These are phyloP conservation scores for Neria commutata DNA, from an alignment of 2,888 invertebrate species.

Conservation along the genomic window DNA sequence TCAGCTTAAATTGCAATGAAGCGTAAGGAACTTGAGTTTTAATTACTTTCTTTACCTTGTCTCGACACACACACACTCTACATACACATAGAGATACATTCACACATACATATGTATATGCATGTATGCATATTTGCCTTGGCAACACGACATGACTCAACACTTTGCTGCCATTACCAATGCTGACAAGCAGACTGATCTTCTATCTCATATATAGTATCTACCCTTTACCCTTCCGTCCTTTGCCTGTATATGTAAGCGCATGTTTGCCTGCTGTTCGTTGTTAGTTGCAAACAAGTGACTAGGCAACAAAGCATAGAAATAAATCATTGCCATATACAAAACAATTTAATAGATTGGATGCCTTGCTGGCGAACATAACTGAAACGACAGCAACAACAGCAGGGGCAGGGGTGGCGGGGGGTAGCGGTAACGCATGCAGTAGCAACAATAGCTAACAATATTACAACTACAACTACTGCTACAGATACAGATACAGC, in stretches of 20 bases:
- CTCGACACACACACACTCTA: neutral
- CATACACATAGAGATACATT: too few species aligned
- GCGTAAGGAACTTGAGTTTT: neutral
- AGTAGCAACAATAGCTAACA: neutral
- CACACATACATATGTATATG: neutral
- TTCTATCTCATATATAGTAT: too few species aligned
- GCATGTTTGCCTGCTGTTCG: too few species aligned
- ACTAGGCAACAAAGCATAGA: too few species aligned
- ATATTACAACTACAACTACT: too few species aligned
- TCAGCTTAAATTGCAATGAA: neutral
- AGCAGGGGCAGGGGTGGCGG: too few species aligned
- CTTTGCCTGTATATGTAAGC: too few species aligned
- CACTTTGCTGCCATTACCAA: too few species aligned
- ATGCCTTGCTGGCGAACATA: neutral
- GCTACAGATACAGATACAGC: neutral
- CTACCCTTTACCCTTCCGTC: too few species aligned
- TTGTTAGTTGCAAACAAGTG: too few species aligned
- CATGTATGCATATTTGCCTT: neutral
- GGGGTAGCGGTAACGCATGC: too few species aligned
- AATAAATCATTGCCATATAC: neutral
- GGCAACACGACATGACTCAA: neutral
- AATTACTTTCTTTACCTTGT: neutral
- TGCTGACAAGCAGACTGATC: too few species aligned
- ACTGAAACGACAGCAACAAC: neutral
- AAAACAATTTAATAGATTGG: conserved; percentile 4